Conservation (phyloP, 2,888 invertebrate genomes). For the Diarsia mendica region DNA sequence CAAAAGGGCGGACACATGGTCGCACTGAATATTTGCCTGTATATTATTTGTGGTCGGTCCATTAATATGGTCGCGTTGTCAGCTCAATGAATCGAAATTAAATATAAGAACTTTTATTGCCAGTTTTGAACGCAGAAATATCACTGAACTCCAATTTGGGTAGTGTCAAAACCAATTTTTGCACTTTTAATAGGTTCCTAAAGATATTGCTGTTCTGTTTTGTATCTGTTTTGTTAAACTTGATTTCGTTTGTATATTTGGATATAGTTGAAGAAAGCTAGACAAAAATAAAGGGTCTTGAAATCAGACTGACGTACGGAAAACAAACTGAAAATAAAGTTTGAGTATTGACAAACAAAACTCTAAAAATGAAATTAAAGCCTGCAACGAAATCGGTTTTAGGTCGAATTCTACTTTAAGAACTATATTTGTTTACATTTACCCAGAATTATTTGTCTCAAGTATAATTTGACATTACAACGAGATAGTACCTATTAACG, state of each 20-base stretch:
- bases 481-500: slow-evolving; percentile 23
- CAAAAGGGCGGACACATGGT: slow-evolving; percentile 17
- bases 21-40: slow-evolving; percentile 58
- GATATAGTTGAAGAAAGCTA: not conserved
- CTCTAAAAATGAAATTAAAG: not conserved
- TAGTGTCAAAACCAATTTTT: slow-evolving; percentile 19
- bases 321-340: too few species aligned
- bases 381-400: not conserved
- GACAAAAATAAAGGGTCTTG: not conserved
- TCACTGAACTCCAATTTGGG: slow-evolving; percentile 17
- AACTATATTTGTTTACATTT: not conserved
- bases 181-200: not conserved
- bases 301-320: too few species aligned
- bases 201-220: not conserved
- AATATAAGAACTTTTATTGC: slow-evolving; percentile 60
- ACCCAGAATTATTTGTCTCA: not conserved
- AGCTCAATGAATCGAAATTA: slow-evolving; percentile 70
- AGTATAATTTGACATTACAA: slow-evolving; percentile 22
- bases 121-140: slow-evolving; percentile 20
- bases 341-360: too few species aligned
- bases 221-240: not conserved
- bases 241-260: not conserved
- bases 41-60: slow-evolving; percentile 61
- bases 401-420: not conserved
- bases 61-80: slow-evolving; percentile 67